Evolutionary conservation across 2,797 vertebrate species (phyloP), one percentile per base, ranked within the genome.

Genomic region (Microctenopoma stevenorrisi): DNA sequence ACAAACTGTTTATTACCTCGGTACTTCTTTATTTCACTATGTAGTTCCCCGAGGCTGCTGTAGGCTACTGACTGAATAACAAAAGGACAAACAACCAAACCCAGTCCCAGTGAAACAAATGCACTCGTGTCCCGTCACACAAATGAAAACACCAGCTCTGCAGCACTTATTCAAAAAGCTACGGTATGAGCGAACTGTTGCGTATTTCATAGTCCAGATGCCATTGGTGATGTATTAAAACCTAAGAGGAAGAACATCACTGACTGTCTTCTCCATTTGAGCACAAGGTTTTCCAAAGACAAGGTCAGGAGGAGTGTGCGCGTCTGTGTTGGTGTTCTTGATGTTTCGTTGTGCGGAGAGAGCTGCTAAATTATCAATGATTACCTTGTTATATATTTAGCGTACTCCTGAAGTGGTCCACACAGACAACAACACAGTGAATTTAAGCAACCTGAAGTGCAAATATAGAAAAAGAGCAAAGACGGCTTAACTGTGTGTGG

Each of bases 241-340:
- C 48, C 72, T 15, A 42, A 49, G 58, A 28, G 51, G 47, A 60
- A 70, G 64, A 51, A 50, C 4, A n/a, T 56, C 58, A 43, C 42
- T 13, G 46, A 43, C 42, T 13, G 46, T 60, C 66, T 72, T 50
- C 72, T 50, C 42, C 57, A 53, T 68, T 68, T 47, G 81, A 87
- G 83, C 75, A 85, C 78, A 83, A 82, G 53, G 54, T 74, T 88
- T 82, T 72, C 79, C 74, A 85, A 87, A 86, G 77, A 87, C 6
- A 18, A 68, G 49, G 47, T 2, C 42, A 56, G 64, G 26, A 40
- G 55, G 37, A 42, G 22, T 0, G 53, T 2, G 60, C 53, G 35
- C 71, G 71, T 72, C 58, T 57, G 74, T 52, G 56, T 64, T 15
- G 26, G 60, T 64, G 30, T 72, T 83, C 56, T 64, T 43, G 64